phyloP scores from a whole-genome alignment of 1,140 invertebrate species.

The Episyrphus balteatus region DNA sequence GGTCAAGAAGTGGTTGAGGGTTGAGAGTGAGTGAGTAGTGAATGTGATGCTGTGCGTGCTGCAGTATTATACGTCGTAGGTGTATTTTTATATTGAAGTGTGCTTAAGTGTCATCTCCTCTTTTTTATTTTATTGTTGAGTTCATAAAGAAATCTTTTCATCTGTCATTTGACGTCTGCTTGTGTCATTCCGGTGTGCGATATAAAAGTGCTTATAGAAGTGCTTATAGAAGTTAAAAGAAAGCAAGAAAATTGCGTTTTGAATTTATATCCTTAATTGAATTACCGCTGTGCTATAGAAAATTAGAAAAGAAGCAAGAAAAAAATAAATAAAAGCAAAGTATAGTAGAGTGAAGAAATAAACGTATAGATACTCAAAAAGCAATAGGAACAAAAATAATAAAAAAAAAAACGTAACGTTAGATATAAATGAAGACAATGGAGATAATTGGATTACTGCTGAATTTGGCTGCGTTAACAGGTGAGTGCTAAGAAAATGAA shows the following conservation, averaged over 20 bases:
- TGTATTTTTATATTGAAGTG: no score
- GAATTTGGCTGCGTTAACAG: slow-evolving; percentile 14
- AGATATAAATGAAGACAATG: slow-evolving; percentile 5
- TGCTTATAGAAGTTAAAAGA: slow-evolving; percentile 3
- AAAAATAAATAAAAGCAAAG: background rate
- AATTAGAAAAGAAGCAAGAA: background rate
- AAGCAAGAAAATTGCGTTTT: background rate
- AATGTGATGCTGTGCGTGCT: no score
- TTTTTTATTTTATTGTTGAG: no score
- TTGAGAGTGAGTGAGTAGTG: no score
- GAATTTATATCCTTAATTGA: slow-evolving; percentile 1
- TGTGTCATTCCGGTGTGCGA: no score
- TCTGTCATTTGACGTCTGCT: no score
- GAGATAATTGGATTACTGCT: slow-evolving; percentile 13
- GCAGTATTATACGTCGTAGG: no score
- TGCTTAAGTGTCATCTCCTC: no score
- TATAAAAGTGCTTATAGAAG: slow-evolving; percentile 1
- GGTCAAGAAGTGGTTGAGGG: no score
- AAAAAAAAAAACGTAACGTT: background rate
- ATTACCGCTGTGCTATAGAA: background rate
- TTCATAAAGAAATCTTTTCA: no score
- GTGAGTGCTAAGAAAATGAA: slow-evolving; percentile 4
- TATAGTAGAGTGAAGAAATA: background rate
- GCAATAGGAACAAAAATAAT: background rate
- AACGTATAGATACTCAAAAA: background rate